Conservation (phyloP, 2,888 invertebrate species). For the Anorthoa munda region DNA sequence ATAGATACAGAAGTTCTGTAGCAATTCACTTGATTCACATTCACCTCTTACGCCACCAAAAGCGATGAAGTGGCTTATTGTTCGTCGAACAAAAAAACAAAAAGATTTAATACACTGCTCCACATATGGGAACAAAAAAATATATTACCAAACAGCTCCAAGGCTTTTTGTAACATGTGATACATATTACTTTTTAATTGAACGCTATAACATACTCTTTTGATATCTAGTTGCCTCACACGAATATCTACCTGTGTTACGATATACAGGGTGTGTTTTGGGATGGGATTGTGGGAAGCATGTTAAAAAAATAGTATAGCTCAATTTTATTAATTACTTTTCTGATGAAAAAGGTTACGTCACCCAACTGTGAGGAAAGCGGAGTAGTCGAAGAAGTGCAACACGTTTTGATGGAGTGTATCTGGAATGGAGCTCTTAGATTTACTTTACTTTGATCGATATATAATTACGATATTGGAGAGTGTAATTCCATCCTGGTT, state of each 20-base stretch:
- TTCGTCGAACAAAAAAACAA: constrained; percentile 21
- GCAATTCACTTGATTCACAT: constrained; percentile 24
- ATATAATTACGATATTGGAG: too few relatives aligned
- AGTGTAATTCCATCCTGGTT: too few relatives aligned
- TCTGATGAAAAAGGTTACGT: too few relatives aligned
- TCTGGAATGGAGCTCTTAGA: too few relatives aligned
- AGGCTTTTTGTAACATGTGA: constrained; percentile 55
- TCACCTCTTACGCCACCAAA: constrained; percentile 26
- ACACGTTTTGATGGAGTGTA: too few relatives aligned
- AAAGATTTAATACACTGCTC: constrained; percentile 41
- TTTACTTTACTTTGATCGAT: too few relatives aligned
- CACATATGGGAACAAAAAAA: constrained; percentile 52
- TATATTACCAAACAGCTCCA: constrained; percentile 42
- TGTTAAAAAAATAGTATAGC: too few relatives aligned
- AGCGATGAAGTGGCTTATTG: constrained; percentile 34
- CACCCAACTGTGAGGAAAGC: too few relatives aligned
- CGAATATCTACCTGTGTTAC: constrained; percentile 32
- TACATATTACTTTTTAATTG: constrained; percentile 59
- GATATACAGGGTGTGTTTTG: constrained; percentile 20
- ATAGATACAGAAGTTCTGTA: not conserved
- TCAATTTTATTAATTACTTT: too few relatives aligned
- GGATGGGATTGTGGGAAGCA: too few relatives aligned
- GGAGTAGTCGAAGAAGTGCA: too few relatives aligned
- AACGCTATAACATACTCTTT: constrained; percentile 50
- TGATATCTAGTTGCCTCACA: constrained; percentile 55